Evolutionary conservation across 2,797 vertebrate genomes (phyloP), one percentile per base, ranked within the genome.

Genomic region (Tenualosa ilisha): DNA sequence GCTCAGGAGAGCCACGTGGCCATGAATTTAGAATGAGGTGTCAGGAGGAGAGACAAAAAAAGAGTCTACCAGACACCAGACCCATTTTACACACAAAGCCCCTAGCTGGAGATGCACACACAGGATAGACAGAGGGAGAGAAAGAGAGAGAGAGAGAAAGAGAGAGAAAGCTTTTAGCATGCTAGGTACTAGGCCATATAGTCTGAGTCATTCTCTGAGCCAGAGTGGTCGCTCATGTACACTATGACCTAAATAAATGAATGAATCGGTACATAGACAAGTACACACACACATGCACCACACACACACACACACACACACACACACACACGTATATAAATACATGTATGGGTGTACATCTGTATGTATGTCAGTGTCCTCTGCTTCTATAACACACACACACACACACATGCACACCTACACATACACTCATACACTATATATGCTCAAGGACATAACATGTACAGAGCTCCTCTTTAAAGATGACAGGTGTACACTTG

Each of bases 131-230:
- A 63, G 22, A 8, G 8, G 0, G 20, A n/a, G n/a, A 26, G 63
- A 11, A 7, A 22, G 3, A 56, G 54, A 51, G 53, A 54, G 53
- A 54, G 53, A 54, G 53, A 54, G 53, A 20, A 6, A 56, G 54
- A 56, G 54, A 72, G 68, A 40, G 31, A 6, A 4, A 40, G 26
- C 11, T 72, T 72, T 40, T 37, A 72, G 15, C 37, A 40, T 72
- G 13, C 7, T 31, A 72, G 31, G 68, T 72, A 72, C 26, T 15
- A 31, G 37, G 31, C 24, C 24, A 15, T 13, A 31, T 72, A 72
- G 68, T 72, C 68, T 72, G 68, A 72, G 68, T 72, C 68, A 72
- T 72, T 31, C 68, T 72, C 68, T 72, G 68, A 37, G 9, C 12
- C 11, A 12, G 54, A 40, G 68, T 72, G 68, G 13, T 31, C 8